phyloP scores from a whole-genome alignment of 2,113 vertebrate genomes.

The Oceanites oceanicus region DNA sequence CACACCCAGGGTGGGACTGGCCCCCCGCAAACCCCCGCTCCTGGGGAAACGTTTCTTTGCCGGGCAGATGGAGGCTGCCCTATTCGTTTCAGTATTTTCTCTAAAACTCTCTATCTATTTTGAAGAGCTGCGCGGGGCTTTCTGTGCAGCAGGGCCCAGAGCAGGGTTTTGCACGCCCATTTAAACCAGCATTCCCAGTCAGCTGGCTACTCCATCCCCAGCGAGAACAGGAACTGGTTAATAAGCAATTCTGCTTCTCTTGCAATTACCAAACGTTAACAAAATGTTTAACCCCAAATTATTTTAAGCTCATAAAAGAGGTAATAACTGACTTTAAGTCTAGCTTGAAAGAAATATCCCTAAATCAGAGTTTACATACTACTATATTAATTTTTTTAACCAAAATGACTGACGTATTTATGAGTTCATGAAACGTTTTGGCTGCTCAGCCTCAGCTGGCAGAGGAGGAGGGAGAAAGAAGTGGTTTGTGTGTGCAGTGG shows the following conservation, averaged over 20 bases:
- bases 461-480: not conserved
- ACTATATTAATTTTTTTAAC: not conserved
- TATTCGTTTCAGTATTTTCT: not conserved
- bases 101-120: not conserved
- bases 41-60: not conserved
- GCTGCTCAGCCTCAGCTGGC: not conserved
- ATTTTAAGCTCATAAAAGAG: not conserved
- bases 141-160: not conserved
- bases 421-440: not conserved
- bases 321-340: not conserved
- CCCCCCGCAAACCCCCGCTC: not conserved
- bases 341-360: not conserved
- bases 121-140: not conserved
- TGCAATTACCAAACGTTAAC: not conserved
- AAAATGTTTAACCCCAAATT: not conserved
- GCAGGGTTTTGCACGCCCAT: not conserved
- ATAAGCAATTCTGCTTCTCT: not conserved
- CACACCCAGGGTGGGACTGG: not conserved
- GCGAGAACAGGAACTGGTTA: not conserved
- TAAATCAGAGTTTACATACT: not conserved
- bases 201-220: not conserved
- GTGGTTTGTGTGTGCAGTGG: not conserved
- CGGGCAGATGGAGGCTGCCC: not conserved
- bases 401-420: not conserved
- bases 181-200: not conserved